Conservation (phyloP, 2,113 vertebrate genomes). For the Caloenas nicobarica region DNA sequence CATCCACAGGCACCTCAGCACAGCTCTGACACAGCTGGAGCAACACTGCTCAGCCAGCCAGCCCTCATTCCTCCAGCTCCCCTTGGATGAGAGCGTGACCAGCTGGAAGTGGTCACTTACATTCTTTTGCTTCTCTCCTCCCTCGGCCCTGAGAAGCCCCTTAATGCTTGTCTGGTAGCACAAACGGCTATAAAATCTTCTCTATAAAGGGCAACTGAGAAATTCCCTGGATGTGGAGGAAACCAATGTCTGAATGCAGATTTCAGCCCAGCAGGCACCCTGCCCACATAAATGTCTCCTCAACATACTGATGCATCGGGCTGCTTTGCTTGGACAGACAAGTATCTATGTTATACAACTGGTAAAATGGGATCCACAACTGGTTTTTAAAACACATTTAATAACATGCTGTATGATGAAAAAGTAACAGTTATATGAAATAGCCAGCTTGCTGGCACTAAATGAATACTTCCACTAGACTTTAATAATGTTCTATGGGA, state of each 20-base stretch:
- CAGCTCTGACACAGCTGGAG: neutral
- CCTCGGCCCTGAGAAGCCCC: neutral
- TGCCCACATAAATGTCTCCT: neutral
- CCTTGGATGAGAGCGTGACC: neutral
- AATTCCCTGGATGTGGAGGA: neutral
- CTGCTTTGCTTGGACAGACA: constrained; percentile 44
- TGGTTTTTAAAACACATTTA: constrained; percentile 24
- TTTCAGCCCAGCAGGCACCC: constrained; percentile 11
- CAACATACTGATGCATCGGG: neutral
- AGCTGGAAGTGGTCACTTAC: neutral
- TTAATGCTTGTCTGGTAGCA: neutral
- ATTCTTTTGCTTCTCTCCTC: neutral
- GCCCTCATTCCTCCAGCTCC: neutral
- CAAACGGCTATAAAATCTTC: neutral
- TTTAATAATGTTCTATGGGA: neutral
- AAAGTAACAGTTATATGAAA: neutral
- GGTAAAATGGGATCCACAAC: neutral
- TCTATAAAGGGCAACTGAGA: neutral
- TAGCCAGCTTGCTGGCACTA: neutral
- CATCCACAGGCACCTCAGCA: neutral
- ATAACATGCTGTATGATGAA: neutral
- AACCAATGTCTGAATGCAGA: neutral
- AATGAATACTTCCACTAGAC: neutral
- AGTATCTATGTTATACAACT: neutral
- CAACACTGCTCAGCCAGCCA: neutral